Evolutionary conservation across 2,797 vertebrate species (phyloP).

Genomic region (Adrianichthys oophorus): DNA sequence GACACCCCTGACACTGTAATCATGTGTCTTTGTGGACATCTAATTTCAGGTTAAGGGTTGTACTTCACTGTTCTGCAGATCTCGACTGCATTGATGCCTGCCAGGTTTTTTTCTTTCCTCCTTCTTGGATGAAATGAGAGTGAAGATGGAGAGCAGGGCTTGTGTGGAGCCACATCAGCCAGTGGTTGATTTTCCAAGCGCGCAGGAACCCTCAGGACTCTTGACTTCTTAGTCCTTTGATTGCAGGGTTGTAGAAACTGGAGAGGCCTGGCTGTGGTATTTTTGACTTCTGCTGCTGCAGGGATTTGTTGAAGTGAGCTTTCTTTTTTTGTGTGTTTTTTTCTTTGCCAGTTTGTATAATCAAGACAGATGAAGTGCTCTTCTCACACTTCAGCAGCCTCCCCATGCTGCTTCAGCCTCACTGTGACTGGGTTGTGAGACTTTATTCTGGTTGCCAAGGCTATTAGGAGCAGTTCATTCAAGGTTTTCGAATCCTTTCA

Average conservation of each 20-base stretch:
- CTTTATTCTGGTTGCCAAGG: constrained; percentile 52
- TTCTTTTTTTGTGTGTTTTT: constrained; percentile 4
- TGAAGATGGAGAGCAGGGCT: constrained; percentile 18
- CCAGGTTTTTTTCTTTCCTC: constrained; percentile 6
- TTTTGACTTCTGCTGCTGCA: constrained; percentile 27
- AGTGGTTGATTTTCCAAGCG: constrained; percentile 46
- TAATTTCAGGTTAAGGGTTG: constrained; percentile 33
- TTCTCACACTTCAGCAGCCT: constrained; percentile 4
- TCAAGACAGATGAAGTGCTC: background rate
- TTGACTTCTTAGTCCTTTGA: constrained; percentile 48
- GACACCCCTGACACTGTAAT: constrained; percentile 29
- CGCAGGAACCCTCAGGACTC: constrained; percentile 26
- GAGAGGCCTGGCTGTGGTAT: constrained; percentile 25
- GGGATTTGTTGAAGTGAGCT: constrained; percentile 21
- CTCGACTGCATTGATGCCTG: constrained; percentile 6
- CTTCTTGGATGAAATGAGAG: constrained; percentile 14
- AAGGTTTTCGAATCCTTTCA: constrained; percentile 33
- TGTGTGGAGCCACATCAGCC: constrained; percentile 50
- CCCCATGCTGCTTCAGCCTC: constrained; percentile 3
- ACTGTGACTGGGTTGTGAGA: constrained; percentile 16
- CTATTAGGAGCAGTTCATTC: constrained; percentile 18
- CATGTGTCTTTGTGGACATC: constrained; percentile 24
- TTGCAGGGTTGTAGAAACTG: constrained; percentile 49
- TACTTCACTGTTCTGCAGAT: constrained; percentile 26
- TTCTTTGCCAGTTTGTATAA: background rate